phyloP scores from a whole-genome alignment of 1,140 invertebrate species.

The silkworm (Bombyx mori) region ASM3026992v2 NC_085107.1:9840001-9840500 shows the following conservation, averaged over 20 bases:
- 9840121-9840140: too few species aligned
- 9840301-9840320: slow-evolving; percentile 29
- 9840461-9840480: too few species aligned
- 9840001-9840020: too few species aligned
- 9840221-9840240: slow-evolving; percentile 51
- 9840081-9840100: too few species aligned
- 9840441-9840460: too few species aligned
- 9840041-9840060: too few species aligned
- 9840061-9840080: too few species aligned
- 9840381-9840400: background rate
- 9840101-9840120: too few species aligned
- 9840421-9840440: background rate
- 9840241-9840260: slow-evolving; percentile 48
- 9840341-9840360: slow-evolving; percentile 14
- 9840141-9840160: slow-evolving; percentile 38
- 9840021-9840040: too few species aligned
- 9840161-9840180: slow-evolving; percentile 30
- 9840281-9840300: slow-evolving; percentile 26
- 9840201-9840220: slow-evolving; percentile 66
- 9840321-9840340: slow-evolving; percentile 32
- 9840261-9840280: slow-evolving; percentile 28
- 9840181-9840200: slow-evolving; percentile 51
- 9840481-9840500: too few species aligned
- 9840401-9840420: background rate
- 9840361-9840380: slow-evolving; percentile 1